These are phyloP conservation scores for Eulemur albifrons DNA, from an alignment of 2,797 vertebrate species.

Conservation along the genomic window DNA sequence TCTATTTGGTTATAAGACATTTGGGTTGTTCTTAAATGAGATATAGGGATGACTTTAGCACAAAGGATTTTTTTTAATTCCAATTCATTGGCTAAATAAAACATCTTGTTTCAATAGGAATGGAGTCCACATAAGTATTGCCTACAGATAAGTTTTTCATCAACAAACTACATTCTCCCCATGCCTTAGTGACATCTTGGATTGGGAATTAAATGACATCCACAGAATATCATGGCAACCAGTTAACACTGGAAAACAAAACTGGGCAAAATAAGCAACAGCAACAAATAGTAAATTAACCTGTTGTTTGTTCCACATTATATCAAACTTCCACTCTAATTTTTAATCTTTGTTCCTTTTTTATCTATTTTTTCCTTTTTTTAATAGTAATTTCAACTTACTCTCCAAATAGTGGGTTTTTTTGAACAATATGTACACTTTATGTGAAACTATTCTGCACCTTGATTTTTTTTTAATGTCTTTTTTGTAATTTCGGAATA, in stretches of 20 bases:
- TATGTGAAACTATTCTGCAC: no score
- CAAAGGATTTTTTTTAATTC: slow-evolving; percentile 73
- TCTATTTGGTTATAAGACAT: slow-evolving; percentile 69
- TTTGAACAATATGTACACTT: no score
- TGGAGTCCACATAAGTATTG: slow-evolving; percentile 72
- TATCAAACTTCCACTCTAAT: not conserved
- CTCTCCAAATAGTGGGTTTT: no score
- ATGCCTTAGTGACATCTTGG: not conserved
- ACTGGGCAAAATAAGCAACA: not conserved
- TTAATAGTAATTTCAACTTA: no score
- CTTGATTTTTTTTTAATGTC: no score
- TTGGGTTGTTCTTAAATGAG: slow-evolving; percentile 76
- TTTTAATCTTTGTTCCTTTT: not conserved
- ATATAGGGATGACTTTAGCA: slow-evolving; percentile 76
- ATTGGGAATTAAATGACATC: slow-evolving; percentile 46
- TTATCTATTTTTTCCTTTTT: no score
- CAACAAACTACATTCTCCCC: slow-evolving; percentile 46
- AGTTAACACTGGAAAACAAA: slow-evolving; percentile 34
- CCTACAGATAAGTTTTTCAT: slow-evolving; percentile 67
- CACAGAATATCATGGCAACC: slow-evolving; percentile 20
- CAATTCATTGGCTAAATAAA: slow-evolving; percentile 73
- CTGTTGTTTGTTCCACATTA: not conserved
- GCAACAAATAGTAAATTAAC: not conserved
- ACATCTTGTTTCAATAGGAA: slow-evolving; percentile 72
- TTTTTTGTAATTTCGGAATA: no score